Base-by-base conservation (phyloP, 2,113 vertebrate species). In the Cyprinus carpio region DNA sequence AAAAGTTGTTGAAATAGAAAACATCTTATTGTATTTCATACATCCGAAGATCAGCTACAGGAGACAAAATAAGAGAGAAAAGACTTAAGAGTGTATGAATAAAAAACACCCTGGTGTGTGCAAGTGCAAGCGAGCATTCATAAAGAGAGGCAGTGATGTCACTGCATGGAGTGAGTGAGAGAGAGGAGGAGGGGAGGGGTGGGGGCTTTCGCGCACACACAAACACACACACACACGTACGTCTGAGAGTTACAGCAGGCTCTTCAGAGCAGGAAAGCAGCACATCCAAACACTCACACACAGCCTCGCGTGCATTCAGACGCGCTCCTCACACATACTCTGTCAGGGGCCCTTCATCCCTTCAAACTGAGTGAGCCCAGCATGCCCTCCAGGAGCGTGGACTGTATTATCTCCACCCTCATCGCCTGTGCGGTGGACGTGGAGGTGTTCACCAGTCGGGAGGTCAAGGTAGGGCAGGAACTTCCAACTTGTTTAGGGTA, bases 341-440 rank as follows among this genome's bases (percentile, higher is more conserved):
- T 60, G 46, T 49, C 29, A n/a, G 60, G 79, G 64, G 74, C 37
- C 37, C 18, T n/a, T 18, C 31, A n/a, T 69, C 67, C 51, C 13
- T 54, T 40, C 37, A 51, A 46, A 12, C 72, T 58, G 62, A 76
- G 40, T 69, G 49, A 84, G 82, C 58, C 62, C 85, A 85, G 93
- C 90, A 96, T 97, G 96, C 96, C 95, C 93, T 93, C 95, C 87
- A 93, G 92, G 88, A 95, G 92, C 92, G 94, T 96, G 94, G 95
- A 96, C 93, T 95, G 94, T 93, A 94, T 95, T 92, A 92, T 92
- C 88, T 95, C 94, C 87, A 95, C 95, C 88, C 93, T 97, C 93
- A 94, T 96, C 86, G 96, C 95, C 91, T 96, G 96, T 75, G 91
- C 93, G 92, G 95, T 96, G 87, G 96, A 96, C 67, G 92, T 95